Base-by-base conservation (phyloP, 2,888 invertebrate genomes). In the Xylophagus ater region DNA sequence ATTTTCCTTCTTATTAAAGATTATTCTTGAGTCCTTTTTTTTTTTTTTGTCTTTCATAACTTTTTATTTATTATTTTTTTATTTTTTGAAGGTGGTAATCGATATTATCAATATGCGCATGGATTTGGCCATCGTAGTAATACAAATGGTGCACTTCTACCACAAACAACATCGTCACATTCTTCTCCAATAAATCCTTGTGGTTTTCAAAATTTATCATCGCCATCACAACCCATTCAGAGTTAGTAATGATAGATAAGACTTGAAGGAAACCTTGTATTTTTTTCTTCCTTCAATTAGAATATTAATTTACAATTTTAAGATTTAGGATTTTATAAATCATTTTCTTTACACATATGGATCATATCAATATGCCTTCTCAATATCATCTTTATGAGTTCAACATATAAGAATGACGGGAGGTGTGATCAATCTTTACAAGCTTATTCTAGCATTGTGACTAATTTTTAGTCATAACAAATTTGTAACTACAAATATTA, bases 121-220 rank as follows among this genome's bases (percentile, higher is more conserved):
- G 34, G 31, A 33, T 31, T 32, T 77, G 25, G 26, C 19, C 17
- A 20, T 19, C 18, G 7, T 2, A n/a, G 18, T 17, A 30, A 17
- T 30, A 17, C 10, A 25, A 12, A 3, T 20, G 30, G 32, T 18
- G 19, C 17, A 9, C n/a, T 39, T 77, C 70, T 81, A 81, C 68
- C 81, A 81, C 51, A 74, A 76, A 12, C 74, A 73, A 47, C 67
- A 70, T 41, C 63, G 71, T 39, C 69, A 72, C n/a, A 65, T 65
- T 24, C 65, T 66, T 3, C 33, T 19, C 19, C 33, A 23, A 65
- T 69, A 31, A 72, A 71, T 47, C 70, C 72, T 4, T 74, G 74
- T 53, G 73, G 72, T 34, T 74, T 72, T 53, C 72, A 74, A 50
- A 71, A 71, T 28, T 67, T 79, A 71, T 53, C 76, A 61, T 70